Evolutionary conservation across 2,888 invertebrate species (phyloP), one percentile per base, ranked within the genome.

Genomic region (Lasius fuliginosus): DNA sequence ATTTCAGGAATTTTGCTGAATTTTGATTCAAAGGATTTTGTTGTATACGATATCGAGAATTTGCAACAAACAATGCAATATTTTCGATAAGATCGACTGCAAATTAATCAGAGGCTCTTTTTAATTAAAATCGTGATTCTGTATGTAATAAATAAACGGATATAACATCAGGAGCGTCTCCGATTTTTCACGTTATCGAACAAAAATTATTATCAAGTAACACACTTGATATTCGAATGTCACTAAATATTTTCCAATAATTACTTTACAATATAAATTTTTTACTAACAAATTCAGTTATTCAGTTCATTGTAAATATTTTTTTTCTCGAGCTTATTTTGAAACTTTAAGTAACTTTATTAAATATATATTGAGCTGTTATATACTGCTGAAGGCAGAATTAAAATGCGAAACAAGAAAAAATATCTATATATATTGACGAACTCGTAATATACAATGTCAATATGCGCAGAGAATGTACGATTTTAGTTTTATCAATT

Each of bases 401-500:
- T 53, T n/a, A 53, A 53, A n/a, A 53, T 53, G 15, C 8, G n/a
- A 53, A 53, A n/a, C 53, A 15, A 53, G n/a, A 53, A 53, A 18
- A 49, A 18, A 5, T 5, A 36, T 36, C 3, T 36, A 3, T 36
- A 36, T 53, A 53, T 53, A 15, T 4, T 53, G 8, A 53, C n/a
- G 2, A 49, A 36, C 30, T 46, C 11, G 15, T 42, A 46, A 62
- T 27, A 73, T 12, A n/a, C 30, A 56, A 36, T 46, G 27, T 15
- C 73, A 60, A 60, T 23, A 23, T 12, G 23, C 12, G 12, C 2
- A n/a, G 42, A 12, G 18, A 18, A 56, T 9, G 12, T 18, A 30
- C 60, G 79, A 81, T 86, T 88, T 60, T 73, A 75, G 53, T 18
- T 64, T 69, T 73, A 84, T 86, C 60, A 67, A 77, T 74, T 33